Conservation (phyloP, 1,140 invertebrate species). For the Tetramorium parvispinum region DNA sequence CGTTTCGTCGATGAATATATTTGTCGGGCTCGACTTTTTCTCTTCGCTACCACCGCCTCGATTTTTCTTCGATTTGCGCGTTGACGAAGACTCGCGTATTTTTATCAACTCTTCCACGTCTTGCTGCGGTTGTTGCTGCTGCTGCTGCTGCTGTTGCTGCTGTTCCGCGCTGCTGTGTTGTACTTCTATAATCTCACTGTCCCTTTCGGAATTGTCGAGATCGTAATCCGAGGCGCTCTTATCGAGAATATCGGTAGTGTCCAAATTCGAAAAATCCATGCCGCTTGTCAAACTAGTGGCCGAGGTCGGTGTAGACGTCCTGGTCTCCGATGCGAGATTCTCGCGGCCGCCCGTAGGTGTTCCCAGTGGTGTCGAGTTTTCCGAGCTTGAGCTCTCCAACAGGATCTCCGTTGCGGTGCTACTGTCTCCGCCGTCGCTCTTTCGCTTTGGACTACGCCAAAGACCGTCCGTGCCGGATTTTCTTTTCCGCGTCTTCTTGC, state of each 20-base stretch:
- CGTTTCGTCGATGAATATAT: constrained; percentile 85
- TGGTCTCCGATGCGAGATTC: constrained; percentile 84
- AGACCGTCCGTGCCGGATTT: constrained; percentile 84
- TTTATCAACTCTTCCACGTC: constrained; percentile 88
- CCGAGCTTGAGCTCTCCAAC: constrained; percentile 89
- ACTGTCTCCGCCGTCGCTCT: constrained; percentile 80
- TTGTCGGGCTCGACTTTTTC: constrained; percentile 81
- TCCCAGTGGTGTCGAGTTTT: constrained; percentile 87
- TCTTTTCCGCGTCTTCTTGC: constrained; percentile 84
- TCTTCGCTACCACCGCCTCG: constrained; percentile 71
- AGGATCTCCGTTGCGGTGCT: constrained; percentile 83
- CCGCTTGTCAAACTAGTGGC: constrained; percentile 87
- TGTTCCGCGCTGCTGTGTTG: constrained; percentile 76
- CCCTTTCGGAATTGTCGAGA: constrained; percentile 84
- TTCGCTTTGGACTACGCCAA: constrained; percentile 86
- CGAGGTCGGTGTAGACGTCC: constrained; percentile 87
- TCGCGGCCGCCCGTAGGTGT: constrained; percentile 86
- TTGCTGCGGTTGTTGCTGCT: constrained; percentile 67
- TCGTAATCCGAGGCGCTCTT: constrained; percentile 87
- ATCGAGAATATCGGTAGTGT: constrained; percentile 87
- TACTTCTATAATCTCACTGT: constrained; percentile 85
- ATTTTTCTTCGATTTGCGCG: constrained; percentile 81
- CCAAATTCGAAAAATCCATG: constrained; percentile 88
- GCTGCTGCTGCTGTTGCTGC: constrained; percentile 78
- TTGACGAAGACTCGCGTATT: constrained; percentile 68